phyloP scores from a whole-genome alignment of 92 coral and sea anemone species.

The Zoanthus gigantus region DNA sequence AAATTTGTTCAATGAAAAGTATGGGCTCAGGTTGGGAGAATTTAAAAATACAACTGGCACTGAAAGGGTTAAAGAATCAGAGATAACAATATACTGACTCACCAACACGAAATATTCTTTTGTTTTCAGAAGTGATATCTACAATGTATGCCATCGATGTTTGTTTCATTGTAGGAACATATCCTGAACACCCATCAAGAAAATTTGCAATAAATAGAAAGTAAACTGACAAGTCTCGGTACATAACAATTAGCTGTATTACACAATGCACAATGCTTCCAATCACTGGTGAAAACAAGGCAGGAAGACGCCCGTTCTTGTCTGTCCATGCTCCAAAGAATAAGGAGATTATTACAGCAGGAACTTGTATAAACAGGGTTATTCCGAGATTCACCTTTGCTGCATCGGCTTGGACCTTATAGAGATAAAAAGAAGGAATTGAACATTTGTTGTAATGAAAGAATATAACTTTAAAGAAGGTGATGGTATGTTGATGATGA shows the following conservation, averaged over 20 bases:
- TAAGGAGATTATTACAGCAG: conserved; percentile 8
- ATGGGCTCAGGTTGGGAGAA: too few relatives aligned
- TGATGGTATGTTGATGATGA: background rate
- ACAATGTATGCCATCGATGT: conserved; percentile 26
- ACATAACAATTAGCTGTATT: conserved; percentile 27
- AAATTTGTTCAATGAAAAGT: too few relatives aligned
- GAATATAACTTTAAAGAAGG: too few relatives aligned
- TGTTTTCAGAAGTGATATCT: conserved; percentile 6
- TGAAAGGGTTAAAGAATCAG: too few relatives aligned
- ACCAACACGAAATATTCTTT: conserved; percentile 31
- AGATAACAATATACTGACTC: background rate
- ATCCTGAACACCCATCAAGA: conserved; percentile 29
- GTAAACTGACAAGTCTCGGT: conserved; percentile 2
- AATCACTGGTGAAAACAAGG: conserved; percentile 24
- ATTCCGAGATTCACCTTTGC: conserved; percentile 7
- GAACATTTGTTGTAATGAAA: background rate
- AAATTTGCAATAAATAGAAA: conserved; percentile 32
- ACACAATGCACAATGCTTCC: conserved; percentile 28
- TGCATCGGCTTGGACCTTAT: conserved; percentile 17
- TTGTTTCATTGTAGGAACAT: conserved; percentile 23
- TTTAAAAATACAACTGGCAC: too few relatives aligned
- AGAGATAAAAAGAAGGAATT: background rate
- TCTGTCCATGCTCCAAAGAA: conserved; percentile 32
- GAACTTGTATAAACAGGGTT: conserved; percentile 21
- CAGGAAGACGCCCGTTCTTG: conserved; percentile 35